Base-by-base conservation (phyloP, 2,797 vertebrate genomes). In the Heteromormyrus szaboi region DNA sequence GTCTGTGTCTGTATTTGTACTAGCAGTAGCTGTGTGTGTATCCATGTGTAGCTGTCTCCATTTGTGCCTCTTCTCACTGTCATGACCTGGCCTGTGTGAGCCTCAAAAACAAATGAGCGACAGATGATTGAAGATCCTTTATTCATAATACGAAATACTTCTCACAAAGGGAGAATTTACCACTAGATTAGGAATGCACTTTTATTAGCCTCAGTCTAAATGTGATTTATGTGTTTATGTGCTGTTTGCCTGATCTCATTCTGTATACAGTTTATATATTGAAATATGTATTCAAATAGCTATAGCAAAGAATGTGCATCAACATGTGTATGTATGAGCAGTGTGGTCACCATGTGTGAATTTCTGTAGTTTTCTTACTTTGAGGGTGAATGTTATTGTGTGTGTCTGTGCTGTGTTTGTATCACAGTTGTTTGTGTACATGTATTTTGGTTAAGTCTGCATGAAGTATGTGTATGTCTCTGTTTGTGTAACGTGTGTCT, bases 181-280 rank as follows among this genome's bases (percentile, higher is more conserved):
- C 90, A 89, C 90, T 90, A 79, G 50, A 86, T 79, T 62, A 89
- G 86, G 51, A 87, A 54, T 87, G 91, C 89, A 91, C 91, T 93
- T 94, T 94, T 91, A 94, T 94, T 93, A 93, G 92, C 90, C 56
- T 92, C 91, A 92, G 93, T 95, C 93, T 94, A 93, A 92, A 94
- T 92, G 87, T 88, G 29, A 93, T 93, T 94, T 94, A 94, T 92
- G 92, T 89, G 92, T 93, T 94, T 94, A 94, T 92, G 92, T 90
- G 92, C 91, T 93, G 90, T 90, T 90, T 90, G 89, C 88, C 91
- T 91, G 89, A 90, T 88, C 90, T 48, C 85, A 12, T 46, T 76
- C 53, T 87, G 17, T 59, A 59, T 87, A 86, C 46, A 25, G 41
- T 48, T 29, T 86, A 50, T 79, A 51, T 81, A 48, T 62, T 87